Percentiles rank a stretch among this genome's conserved stretches.
Evolutionary conservation across 37 sponge, comb jelly and placozoan species (phyloP).

Genomic region (Spongilla lacustris): DNA sequence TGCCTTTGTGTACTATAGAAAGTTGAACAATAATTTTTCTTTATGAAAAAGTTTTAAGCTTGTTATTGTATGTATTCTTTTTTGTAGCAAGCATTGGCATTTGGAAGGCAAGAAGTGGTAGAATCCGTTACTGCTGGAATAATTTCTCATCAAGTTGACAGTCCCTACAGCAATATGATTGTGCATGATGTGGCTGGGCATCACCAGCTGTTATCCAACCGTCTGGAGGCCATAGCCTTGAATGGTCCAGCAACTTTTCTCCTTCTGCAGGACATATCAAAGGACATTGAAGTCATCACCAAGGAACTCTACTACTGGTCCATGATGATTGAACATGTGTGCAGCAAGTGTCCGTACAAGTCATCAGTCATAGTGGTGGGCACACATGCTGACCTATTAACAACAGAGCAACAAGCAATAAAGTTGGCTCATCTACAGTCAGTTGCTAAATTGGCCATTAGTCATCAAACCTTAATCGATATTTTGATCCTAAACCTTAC

Average conservation of each 20-base stretch:
- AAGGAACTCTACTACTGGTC: conserved; percentile 17
- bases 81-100: neutral
- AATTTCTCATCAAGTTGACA: neutral
- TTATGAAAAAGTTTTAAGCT: too few relatives aligned
- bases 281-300: neutral
- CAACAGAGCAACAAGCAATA: neutral
- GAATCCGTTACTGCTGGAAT: neutral
- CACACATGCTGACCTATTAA: conserved; percentile 11
- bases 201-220: conserved; percentile 20
- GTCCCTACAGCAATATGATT: neutral
- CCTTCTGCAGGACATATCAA: neutral
- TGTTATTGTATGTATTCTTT: too few relatives aligned
- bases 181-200: conserved; percentile 48
- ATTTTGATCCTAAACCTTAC: neutral
- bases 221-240: conserved; percentile 10
- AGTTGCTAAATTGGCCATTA: neutral
- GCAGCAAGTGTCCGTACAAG: neutral
- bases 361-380: conserved; percentile 7
- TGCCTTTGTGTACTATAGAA: too few relatives aligned
- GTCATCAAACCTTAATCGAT: neutral
- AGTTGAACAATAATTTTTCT: too few relatives aligned
- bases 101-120: neutral
- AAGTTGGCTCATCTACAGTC: neutral
- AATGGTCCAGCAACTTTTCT: neutral
- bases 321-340: neutral